A percentile compares a stretch with the other conserved stretches of the same genome.
These are phyloP conservation scores for Mesocricetus auratus DNA, from an alignment of 2,113 vertebrate genomes.

Conservation along the genomic window DNA sequence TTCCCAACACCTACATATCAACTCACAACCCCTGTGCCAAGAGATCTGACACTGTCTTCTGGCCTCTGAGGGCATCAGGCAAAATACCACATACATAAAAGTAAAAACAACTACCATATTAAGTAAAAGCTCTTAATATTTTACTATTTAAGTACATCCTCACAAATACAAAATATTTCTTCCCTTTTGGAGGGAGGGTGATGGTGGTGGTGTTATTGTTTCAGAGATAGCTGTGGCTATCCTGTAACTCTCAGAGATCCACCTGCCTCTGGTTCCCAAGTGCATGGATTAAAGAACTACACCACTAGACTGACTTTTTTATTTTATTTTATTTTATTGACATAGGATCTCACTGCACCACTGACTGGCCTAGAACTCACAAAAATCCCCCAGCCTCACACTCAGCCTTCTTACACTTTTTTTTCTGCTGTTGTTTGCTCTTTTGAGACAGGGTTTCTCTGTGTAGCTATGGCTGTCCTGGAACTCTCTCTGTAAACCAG, in stretches of 20 bases:
- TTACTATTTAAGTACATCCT: background rate
- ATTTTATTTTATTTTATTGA: background rate
- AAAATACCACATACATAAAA: background rate
- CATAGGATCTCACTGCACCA: background rate
- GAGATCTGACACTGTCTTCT: background rate
- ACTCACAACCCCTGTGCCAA: background rate
- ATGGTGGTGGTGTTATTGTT: background rate
- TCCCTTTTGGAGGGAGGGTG: background rate
- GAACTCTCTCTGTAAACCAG: background rate
- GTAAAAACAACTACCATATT: background rate
- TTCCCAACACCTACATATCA: background rate
- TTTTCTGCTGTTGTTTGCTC: background rate
- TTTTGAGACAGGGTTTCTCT: background rate
- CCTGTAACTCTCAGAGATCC: background rate
- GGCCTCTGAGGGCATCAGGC: background rate
- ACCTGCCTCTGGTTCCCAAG: background rate
- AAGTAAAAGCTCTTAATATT: background rate
- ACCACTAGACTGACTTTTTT: background rate
- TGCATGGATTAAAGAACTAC: background rate
- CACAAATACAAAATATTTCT: background rate
- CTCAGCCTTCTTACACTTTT: background rate
- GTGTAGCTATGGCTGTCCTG: background rate
- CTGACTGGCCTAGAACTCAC: background rate
- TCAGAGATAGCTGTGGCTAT: background rate
- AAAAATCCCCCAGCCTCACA: background rate